phyloP scores from a whole-genome alignment of 2,888 invertebrate genomes.

The Cremastinae sp. region DNA sequence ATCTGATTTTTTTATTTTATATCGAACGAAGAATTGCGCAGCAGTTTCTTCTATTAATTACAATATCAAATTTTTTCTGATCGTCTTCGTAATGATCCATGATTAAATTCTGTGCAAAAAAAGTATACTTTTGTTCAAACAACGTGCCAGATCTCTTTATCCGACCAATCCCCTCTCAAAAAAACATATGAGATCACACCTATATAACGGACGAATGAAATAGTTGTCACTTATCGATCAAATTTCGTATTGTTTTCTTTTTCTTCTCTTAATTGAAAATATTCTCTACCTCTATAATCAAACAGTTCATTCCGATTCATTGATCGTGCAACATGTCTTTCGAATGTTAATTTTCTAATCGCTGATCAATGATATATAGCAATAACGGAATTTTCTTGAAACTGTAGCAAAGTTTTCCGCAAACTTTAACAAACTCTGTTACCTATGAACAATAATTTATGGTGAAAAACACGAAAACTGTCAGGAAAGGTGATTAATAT shows the following conservation, averaged over 20 bases:
- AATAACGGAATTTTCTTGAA: no score
- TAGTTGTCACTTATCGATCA: slow-evolving; percentile 9
- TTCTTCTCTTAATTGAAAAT: background rate
- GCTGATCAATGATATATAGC: no score
- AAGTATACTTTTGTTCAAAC: slow-evolving; percentile 20
- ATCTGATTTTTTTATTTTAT: no score
- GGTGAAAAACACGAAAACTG: no score
- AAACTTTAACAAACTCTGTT: no score
- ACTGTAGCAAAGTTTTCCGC: no score
- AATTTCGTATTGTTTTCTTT: slow-evolving; percentile 4
- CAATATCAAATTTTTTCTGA: background rate
- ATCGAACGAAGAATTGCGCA: no score
- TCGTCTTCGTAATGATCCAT: background rate
- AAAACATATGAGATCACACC: background rate
- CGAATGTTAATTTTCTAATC: no score
- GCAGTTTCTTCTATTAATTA: no score
- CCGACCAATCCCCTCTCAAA: background rate
- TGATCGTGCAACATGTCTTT: no score
- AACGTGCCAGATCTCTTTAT: slow-evolving; percentile 16
- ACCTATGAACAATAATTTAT: no score
- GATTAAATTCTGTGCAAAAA: background rate
- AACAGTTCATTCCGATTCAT: background rate
- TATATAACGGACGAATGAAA: background rate
- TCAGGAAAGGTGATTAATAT: no score
- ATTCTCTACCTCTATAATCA: background rate